Conservation (phyloP, 1,140 invertebrate species). For the Pachyrhynchus sulphureomaculatus region DNA sequence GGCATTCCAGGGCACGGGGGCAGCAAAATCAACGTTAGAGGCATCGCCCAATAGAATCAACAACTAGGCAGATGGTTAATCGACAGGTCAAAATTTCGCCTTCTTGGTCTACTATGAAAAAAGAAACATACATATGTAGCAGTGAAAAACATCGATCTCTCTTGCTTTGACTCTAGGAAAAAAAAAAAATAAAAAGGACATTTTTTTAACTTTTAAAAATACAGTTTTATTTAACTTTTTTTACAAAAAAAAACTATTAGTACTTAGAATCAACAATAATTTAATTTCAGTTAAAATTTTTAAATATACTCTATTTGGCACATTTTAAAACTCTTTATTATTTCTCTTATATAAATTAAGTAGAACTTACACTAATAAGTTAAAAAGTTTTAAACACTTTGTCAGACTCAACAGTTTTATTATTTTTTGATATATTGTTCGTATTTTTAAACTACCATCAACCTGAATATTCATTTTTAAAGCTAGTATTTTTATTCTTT, state of each 20-base stretch:
- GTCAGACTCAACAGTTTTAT: slow-evolving; percentile 16
- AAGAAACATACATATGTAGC: no score
- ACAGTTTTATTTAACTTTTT: slow-evolving; percentile 23
- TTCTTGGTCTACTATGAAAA: no score
- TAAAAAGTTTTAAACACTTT: slow-evolving; percentile 5
- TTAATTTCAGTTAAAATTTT: slow-evolving; percentile 32
- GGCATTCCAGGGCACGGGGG: no score
- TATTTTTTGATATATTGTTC: neutral
- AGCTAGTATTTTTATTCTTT: neutral
- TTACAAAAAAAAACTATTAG: slow-evolving; percentile 32
- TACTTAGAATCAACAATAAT: slow-evolving; percentile 37
- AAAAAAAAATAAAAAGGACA: no score
- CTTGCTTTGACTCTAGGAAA: no score
- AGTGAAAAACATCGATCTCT: no score
- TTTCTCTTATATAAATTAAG: slow-evolving; percentile 2
- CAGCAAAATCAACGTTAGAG: no score
- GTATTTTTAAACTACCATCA: neutral
- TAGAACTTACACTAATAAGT: neutral
- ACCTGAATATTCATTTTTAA: neutral
- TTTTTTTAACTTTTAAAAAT: neutral
- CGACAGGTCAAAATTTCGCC: no score
- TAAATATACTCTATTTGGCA: slow-evolving; percentile 31
- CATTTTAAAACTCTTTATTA: slow-evolving; percentile 14
- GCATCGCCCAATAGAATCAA: no score
- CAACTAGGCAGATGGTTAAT: no score